Conservation (phyloP, 92 coral and sea anemone species). For the Palythoa grandis region DNA sequence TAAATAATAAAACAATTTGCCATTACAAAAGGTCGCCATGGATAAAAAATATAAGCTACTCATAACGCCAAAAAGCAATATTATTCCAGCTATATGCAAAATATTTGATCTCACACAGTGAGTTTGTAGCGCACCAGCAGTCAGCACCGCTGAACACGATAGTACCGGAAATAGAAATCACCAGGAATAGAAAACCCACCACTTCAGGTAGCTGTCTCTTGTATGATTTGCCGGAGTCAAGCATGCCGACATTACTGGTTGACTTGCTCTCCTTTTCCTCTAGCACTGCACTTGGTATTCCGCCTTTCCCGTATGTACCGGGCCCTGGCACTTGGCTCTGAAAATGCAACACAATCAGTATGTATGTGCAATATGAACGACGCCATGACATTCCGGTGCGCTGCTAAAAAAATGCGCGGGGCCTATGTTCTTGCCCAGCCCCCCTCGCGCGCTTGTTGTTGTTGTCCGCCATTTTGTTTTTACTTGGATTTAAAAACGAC, state of each 20-base stretch:
- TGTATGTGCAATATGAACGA: not conserved
- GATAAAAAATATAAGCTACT: no score
- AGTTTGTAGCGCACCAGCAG: no score
- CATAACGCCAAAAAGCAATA: no score
- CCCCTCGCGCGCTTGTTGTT: not conserved
- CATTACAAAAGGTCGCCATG: no score
- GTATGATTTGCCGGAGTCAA: slow-evolving; percentile 93
- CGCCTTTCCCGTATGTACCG: slow-evolving; percentile 97
- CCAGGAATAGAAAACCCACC: slow-evolving; percentile 55
- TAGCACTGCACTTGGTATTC: slow-evolving; percentile 90
- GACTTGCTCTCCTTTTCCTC: slow-evolving; percentile 84
- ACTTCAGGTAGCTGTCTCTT: slow-evolving; percentile 94
- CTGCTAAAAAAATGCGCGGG: not conserved
- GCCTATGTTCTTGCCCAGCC: not conserved
- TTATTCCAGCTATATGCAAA: no score
- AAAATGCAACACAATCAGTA: not conserved
- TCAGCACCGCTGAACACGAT: not conserved
- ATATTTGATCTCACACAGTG: no score
- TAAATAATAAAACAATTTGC: no score
- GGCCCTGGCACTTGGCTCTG: slow-evolving; percentile 97
- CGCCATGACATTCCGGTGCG: no score
- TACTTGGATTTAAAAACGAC: no score
- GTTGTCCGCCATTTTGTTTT: not conserved
- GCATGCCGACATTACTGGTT: slow-evolving; percentile 89
- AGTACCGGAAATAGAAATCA: not conserved